Percentiles rank a stretch among this genome's conserved stretches.
Evolutionary conservation across 2,888 invertebrate species (phyloP).

Genomic region (Esperia sulphurella): DNA sequence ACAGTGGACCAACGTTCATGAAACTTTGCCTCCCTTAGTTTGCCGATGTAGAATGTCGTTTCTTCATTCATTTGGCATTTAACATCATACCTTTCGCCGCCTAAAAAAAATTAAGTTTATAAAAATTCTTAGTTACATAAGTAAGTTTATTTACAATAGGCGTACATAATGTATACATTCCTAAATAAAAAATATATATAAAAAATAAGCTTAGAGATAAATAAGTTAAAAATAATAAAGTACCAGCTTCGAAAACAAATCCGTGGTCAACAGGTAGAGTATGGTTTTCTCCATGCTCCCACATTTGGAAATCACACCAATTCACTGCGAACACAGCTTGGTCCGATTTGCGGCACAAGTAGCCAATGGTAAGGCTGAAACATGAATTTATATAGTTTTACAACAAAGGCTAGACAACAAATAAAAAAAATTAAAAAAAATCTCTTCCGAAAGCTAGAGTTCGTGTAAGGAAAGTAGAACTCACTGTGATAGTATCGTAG

Average conservation of each 20-base stretch:
- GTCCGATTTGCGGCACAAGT: conserved; percentile 72
- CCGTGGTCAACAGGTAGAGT: conserved; percentile 80
- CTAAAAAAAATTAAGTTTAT: conserved; percentile 36
- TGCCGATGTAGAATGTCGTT: conserved; percentile 78
- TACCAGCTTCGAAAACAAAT: conserved; percentile 80
- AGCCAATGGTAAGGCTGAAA: conserved; percentile 80
- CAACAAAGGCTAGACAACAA: too few species aligned
- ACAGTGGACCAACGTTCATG: conserved; percentile 80
- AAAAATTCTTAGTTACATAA: background rate
- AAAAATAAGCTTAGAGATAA: background rate
- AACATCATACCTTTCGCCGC: conserved; percentile 66
- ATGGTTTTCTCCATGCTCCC: conserved; percentile 81
- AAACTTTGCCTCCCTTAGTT: conserved; percentile 78
- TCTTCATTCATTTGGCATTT: conserved; percentile 75
- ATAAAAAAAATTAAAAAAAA: too few species aligned
- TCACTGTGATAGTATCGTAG: conserved; percentile 80
- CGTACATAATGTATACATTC: too few species aligned
- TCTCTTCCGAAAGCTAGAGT: too few species aligned
- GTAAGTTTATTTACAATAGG: background rate
- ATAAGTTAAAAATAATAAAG: conserved; percentile 14
- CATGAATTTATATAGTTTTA: too few species aligned
- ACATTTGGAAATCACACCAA: conserved; percentile 74
- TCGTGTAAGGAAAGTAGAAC: too few species aligned
- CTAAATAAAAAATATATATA: too few species aligned
- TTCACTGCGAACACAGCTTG: conserved; percentile 65